phyloP scores from a whole-genome alignment of 2,797 vertebrate genomes.

The Cynopterus sphinx region DNA sequence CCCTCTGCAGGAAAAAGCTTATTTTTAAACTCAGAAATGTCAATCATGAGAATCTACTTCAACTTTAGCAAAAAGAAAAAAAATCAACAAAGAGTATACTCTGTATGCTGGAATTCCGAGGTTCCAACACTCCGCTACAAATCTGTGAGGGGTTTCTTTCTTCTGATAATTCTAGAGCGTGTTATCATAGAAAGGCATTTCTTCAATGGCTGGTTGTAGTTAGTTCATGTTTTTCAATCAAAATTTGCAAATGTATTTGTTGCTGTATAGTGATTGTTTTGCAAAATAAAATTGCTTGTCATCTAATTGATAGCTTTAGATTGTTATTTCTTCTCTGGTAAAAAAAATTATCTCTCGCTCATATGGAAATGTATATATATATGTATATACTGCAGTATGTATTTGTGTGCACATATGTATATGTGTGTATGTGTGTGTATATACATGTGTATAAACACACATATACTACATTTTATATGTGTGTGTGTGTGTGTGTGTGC shows the following conservation, averaged over 20 bases:
- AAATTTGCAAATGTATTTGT: slow-evolving; percentile 92
- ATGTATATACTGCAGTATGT: background rate
- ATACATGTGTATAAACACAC: too few relatives aligned
- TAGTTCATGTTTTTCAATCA: slow-evolving; percentile 93
- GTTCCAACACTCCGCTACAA: slow-evolving; percentile 83
- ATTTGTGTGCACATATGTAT: background rate
- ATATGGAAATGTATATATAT: too few relatives aligned
- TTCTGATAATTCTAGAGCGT: slow-evolving; percentile 88
- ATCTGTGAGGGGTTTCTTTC: slow-evolving; percentile 84
- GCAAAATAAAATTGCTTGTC: slow-evolving; percentile 93
- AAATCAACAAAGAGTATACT: slow-evolving; percentile 79
- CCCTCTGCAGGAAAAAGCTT: slow-evolving; percentile 77
- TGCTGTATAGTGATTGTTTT: slow-evolving; percentile 94
- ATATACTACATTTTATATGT: too few relatives aligned
- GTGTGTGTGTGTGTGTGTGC: too few relatives aligned
- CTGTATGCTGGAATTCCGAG: slow-evolving; percentile 83
- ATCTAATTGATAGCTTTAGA: slow-evolving; percentile 72
- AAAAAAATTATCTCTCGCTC: background rate
- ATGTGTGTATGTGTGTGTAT: too few relatives aligned
- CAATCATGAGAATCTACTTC: slow-evolving; percentile 82
- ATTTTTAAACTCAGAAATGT: slow-evolving; percentile 73
- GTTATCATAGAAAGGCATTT: slow-evolving; percentile 89
- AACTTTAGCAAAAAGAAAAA: slow-evolving; percentile 90
- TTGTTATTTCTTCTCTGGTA: background rate
- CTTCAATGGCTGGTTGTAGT: slow-evolving; percentile 91